Evolutionary conservation across 2,888 invertebrate genomes (phyloP), one percentile per base, ranked within the genome.

Genomic region (Micropterix aruncella): DNA sequence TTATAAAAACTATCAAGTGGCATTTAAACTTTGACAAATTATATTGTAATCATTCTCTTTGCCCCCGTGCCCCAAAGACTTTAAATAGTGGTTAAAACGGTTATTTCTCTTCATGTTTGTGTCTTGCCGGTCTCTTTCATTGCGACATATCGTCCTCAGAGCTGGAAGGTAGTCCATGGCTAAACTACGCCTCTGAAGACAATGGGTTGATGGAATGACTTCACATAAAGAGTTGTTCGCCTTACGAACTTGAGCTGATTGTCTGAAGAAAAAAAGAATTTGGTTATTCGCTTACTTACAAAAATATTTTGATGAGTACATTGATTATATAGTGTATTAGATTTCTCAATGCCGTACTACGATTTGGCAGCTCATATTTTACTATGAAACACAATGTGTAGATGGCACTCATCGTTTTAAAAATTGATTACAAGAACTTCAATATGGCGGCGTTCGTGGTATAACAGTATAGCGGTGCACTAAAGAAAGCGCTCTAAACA

Each of bases 11-110:
- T n/a, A n/a, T n/a, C n/a, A n/a, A n/a, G n/a, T n/a, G n/a, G 50
- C 48, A 14, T 17, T 36, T 45, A 73, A 58, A 51, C 69, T 66
- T 44, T 62, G 57, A 52, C 71, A 66, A 43, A 72, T 64, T 38
- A 59, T 61, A 52, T 75, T 73, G 48, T 71, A 74, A 36, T 61
- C 55, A 17, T 73, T 66, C 52, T 62, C 70, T 52, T 65, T 70
- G 52, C 71, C 71, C 46, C 65, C 63, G 39, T 69, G 57, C 55
- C 69, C 70, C 46, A 75, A 58, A 41, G 74, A 75, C 52, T 78
- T 76, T n/a, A 88, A 67, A 62, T 88, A 87, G 60, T 85, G 84
- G 61, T 80, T 83, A 62, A 83, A 88, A 45, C 88, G 71, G 55
- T 82, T 84, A 48, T 80, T 77, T 47, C 86, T 72, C 56, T 84